Conservation (phyloP, 2,888 invertebrate genomes). For the Ormyrus pomaceus region DNA sequence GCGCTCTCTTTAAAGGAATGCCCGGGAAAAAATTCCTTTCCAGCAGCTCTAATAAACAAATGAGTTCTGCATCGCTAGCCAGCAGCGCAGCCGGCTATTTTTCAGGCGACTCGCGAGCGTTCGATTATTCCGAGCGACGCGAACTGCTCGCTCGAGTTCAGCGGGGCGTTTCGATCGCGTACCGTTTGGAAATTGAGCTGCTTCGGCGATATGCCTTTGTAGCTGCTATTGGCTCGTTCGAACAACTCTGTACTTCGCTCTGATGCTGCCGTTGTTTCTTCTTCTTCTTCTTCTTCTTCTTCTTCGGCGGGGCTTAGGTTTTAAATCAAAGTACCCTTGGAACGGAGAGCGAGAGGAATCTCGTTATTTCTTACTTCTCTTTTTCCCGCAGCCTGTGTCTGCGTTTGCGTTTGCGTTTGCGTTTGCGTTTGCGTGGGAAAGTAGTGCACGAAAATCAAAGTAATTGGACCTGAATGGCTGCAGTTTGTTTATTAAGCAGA, state of each 20-base stretch:
- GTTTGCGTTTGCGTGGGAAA: conserved; percentile 5
- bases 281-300: conserved; percentile 3
- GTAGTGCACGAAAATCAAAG: background rate
- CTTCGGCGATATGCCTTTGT: conserved; percentile 36
- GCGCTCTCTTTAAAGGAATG: too few relatives aligned
- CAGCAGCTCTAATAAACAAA: conserved; percentile 38
- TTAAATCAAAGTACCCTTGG: conserved; percentile 1
- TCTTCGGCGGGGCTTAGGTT: conserved; percentile 2
- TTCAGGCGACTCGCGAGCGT: background rate
- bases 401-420: background rate
- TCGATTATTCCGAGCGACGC: conserved; percentile 32
- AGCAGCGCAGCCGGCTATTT: background rate
- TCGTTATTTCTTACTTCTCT: background rate
- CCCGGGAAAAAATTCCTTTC: background rate
- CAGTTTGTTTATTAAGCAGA: too few relatives aligned
- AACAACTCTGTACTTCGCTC: background rate
- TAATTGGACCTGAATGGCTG: too few relatives aligned
- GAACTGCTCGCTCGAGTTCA: conserved; percentile 12
- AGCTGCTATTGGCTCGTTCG: conserved; percentile 10
- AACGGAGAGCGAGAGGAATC: conserved; percentile 22
- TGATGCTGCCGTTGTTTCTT: background rate
- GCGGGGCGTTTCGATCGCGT: conserved; percentile 30
- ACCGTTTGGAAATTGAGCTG: conserved; percentile 51
- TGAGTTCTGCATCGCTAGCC: conserved; percentile 21
- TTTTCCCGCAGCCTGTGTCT: background rate